Base-by-base conservation (phyloP, 1,140 invertebrate species). In the Saccostrea echinata region DNA sequence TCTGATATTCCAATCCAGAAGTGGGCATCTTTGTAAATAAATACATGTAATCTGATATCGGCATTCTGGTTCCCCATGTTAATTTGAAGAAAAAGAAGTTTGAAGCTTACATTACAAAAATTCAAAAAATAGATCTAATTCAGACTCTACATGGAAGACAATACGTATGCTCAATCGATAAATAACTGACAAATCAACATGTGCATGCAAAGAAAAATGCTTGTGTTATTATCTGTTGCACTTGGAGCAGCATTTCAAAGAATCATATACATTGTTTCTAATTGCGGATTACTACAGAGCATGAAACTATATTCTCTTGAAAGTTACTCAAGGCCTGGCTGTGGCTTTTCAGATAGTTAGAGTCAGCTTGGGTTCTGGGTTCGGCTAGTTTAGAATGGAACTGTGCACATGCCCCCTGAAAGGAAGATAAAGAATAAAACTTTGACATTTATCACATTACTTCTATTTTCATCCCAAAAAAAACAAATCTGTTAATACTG, bases 1-100 rank as follows among this genome's bases (percentile, higher is more conserved):
- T 83, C 81, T 6, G 51, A 30, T 30, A 87, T 33, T 84, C 35
- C 53, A 21, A 84, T 84, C 51, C 64, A 83, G 12, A 43, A 30
- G n/a, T 84, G 8, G 3, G 12, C 33, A 64, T 57, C 84, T 57
- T 13, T 64, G 21, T 61, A 55, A 61, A 61, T 12, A 21, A 33
- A 13, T 16, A 68, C 13, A 21, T n/a, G 0, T 61, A 61, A 61
- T 18, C 18, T 21, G 13, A 6, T 2, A 55, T 13, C 18, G n/a
- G 18, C 18, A 57, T 18, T 61, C 16, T 21, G 18, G 55, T 61
- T 61, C 21, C 21, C 18, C n/a, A 6, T 61, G 16, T 61, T 21
- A 61, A 61, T 61, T 43, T 43, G 1, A 43, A 43, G 6, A 43
- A 43, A 6, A 6, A 43, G 6, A 43, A 43, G 1, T 43, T 1